Evolutionary conservation across 2,113 vertebrate genomes (phyloP), one percentile per base, ranked within the genome.

Genomic region (Laticauda colubrina): DNA sequence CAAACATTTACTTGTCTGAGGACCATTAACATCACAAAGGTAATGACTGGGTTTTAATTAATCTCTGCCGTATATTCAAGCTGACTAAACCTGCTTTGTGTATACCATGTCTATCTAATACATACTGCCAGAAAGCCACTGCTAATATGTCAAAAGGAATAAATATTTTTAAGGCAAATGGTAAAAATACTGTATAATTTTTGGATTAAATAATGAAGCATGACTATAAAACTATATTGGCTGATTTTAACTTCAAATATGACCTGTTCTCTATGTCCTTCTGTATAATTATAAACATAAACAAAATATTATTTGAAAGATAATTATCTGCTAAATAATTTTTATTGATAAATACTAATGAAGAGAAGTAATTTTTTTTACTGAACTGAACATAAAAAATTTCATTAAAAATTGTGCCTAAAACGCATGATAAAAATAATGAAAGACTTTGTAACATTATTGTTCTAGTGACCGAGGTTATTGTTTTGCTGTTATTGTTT

Each of bases 201-300:
- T 94, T 85, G 95, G 87, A 93, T 61, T 94, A 95, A 95, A 96
- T 92, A 34, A 90, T 90, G 94, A 96, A 92, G 86, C 94, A 94
- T 96, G 95, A 93, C 85, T 90, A 94, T 88, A 94, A 95, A 96
- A 93, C 92, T 91, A 81, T 94, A 95, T 91, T 75, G 61, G 93
- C 89, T 94, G 89, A 94, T 89, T 23, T 93, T 34, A 91, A 86
- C 91, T 94, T 95, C 94, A 96, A 97, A 95, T 95, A 96, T 94
- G 95, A 93, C 94, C 94, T 92, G 23, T 55, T 87, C 24, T 39
- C 34, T 39, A 39, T 39, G 34, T 81, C 34, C 34, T 29, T 29
- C 59, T 81, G 6, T 90, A 87, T 14, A 45, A 61, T 92, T 91
- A 90, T 94, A 64, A 39, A 95, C 39, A 87, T 93, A 61, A 43